Evolutionary conservation across 2,888 invertebrate genomes (phyloP), one percentile per base, ranked within the genome.

Genomic region (Tupiocoris notatus): DNA sequence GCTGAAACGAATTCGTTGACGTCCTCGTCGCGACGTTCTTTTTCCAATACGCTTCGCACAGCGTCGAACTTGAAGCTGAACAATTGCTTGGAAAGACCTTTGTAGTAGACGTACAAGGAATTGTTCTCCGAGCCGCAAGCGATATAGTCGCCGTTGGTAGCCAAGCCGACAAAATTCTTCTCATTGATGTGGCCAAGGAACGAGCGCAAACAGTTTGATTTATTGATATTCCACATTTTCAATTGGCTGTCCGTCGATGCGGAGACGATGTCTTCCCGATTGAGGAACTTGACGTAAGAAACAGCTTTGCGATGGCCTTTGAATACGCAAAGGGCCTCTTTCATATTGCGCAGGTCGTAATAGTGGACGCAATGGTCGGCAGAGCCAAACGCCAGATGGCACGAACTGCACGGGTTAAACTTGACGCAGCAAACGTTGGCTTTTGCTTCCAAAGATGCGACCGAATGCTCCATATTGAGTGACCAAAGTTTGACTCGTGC

Each of bases 301-400:
- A 96, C 96, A 0, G 96, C 96, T 84, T 96, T 96, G 79, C 92
- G 89, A 83, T 97, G 96, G 54, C 96, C 95, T 81, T 91, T 90
- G 83, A 96, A 93, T 12, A 95, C 88, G 76, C 90, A 89, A 18
- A 96, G 86, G 0, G 96, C 91, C 79, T 91, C 90, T 77, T 92
- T 89, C 82, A 93, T 90, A 80, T 94, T 91, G 56, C 96, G 87
- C 80, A 97, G 87, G 86, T 97, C 97, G 84, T 96, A 97, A 83
- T 96, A 96, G 84, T 97, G 95, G 71, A 97, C 95, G 86, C 94
- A 95, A 84, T 96, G 96, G 86, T 97, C 96, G 22, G 97, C 96
- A n/a, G 95, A 95, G 16, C 96, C 96, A 85, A 96, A 96, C 0
- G 96, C 95, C 77, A 97, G 87, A 83, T 96, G 93, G 83, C 92